Evolutionary conservation across 2,113 vertebrate genomes (phyloP).

Genomic region (Notarius lentiginosus): DNA sequence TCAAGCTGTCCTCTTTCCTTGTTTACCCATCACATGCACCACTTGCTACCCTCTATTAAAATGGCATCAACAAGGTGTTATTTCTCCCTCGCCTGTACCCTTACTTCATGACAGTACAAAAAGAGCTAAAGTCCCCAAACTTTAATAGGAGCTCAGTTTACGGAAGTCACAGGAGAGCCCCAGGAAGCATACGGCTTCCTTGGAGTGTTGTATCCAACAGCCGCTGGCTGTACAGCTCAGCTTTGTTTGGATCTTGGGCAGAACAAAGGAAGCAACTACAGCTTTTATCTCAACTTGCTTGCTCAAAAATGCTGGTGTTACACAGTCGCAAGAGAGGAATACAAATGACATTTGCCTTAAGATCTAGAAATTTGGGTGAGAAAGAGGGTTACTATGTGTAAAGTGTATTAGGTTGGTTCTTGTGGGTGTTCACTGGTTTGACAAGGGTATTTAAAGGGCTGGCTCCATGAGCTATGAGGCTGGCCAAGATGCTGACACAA

Average conservation of each 20-base stretch:
- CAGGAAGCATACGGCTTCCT: conserved; percentile 14
- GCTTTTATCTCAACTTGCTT: conserved; percentile 63
- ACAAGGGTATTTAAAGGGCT: conserved; percentile 47
- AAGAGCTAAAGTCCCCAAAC: conserved; percentile 4
- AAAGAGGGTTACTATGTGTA: not conserved
- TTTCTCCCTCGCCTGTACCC: not conserved
- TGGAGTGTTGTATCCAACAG: conserved; percentile 66
- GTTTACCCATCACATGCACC: conserved; percentile 26
- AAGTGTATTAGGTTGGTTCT: conserved; percentile 50
- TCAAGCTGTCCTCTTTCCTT: conserved; percentile 3
- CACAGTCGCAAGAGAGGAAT: conserved; percentile 55
- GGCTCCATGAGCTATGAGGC: not conserved
- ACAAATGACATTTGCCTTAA: conserved; percentile 61
- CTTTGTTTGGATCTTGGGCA: conserved; percentile 57
- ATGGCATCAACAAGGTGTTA: not conserved
- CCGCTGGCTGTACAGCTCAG: conserved; percentile 65
- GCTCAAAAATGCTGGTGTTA: conserved; percentile 49
- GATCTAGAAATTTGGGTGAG: conserved; percentile 49
- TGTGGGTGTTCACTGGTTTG: conserved; percentile 41
- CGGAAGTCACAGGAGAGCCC: not conserved
- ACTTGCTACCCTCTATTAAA: conserved; percentile 24
- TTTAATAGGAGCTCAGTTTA: conserved; percentile 25
- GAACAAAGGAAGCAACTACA: conserved; percentile 58
- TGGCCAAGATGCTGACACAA: conserved; percentile 42
- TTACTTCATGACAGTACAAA: not conserved